These are phyloP conservation scores for Pheosia gnoma DNA, from an alignment of 2,888 invertebrate species.

Conservation along the genomic window DNA sequence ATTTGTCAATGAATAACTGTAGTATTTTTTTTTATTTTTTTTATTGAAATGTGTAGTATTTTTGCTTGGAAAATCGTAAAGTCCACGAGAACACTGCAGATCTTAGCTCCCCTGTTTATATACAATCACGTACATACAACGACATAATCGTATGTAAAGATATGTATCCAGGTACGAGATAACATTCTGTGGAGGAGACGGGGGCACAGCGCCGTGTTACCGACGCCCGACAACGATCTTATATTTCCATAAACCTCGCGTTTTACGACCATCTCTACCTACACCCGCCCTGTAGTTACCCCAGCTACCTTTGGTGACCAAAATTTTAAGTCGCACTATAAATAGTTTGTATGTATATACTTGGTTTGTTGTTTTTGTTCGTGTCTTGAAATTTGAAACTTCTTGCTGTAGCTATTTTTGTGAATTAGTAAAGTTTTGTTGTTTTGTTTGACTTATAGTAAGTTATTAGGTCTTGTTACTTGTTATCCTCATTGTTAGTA, in stretches of 20 bases:
- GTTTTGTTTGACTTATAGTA: too few relatives aligned
- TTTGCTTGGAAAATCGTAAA: background rate
- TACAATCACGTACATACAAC: background rate
- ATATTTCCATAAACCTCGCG: constrained; percentile 76
- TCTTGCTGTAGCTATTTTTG: background rate
- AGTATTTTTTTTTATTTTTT: too few relatives aligned
- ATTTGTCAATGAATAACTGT: too few relatives aligned
- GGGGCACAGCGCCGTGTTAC: constrained; percentile 52
- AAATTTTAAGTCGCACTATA: constrained; percentile 37
- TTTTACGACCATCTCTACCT: constrained; percentile 68
- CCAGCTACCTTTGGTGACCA: constrained; percentile 43
- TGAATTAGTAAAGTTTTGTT: background rate
- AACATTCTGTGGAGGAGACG: constrained; percentile 53
- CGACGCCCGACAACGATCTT: constrained; percentile 71
- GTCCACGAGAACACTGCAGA: background rate
- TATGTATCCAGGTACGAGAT: constrained; percentile 56
- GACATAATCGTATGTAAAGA: constrained; percentile 25
- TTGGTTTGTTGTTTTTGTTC: constrained; percentile 2
- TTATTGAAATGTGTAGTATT: too few relatives aligned
- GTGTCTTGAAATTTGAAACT: constrained; percentile 3
- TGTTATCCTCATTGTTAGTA: too few relatives aligned
- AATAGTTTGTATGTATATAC: constrained; percentile 3
- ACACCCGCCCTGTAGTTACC: constrained; percentile 41
- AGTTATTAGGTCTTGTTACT: too few relatives aligned
- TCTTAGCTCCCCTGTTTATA: constrained; percentile 2